Evolutionary conservation across 2,797 vertebrate genomes (phyloP), one percentile per base, ranked within the genome.

Genomic region (Crypturellus tataupa): DNA sequence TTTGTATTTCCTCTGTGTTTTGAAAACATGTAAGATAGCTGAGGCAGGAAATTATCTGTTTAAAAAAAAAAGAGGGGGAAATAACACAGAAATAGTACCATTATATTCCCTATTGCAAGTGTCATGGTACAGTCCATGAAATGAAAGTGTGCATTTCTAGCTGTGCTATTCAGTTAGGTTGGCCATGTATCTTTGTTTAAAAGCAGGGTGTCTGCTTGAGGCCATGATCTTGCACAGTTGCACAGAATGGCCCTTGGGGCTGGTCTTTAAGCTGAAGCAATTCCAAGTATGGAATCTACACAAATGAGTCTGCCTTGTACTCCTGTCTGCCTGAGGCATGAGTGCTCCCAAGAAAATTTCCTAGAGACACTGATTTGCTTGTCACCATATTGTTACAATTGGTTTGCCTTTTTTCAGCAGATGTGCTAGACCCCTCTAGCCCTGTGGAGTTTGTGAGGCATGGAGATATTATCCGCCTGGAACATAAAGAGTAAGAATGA

Each of bases 401-500:
- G 55, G 6, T 80, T 70, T 33, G 3, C 53, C 75, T 93, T 97
- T 56, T 93, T 94, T 94, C 75, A 58, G 59, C 97, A 98, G 97
- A 97, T 97, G 87, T 93, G 59, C 94, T 95, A 98, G 98, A 98
- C 90, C 95, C 97, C 35, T 97, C 97, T 6, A 98, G 94, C 33
- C 95, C 96, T 12, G 98, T 98, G 93, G 98, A 99, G 87, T 98
- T 99, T 87, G 98, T 99, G 90, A 98, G 97, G 59, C 98, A 99
- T 7, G 99, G 99, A 94, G 99, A 99, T 96, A 94, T 99, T 72
- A 97, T 99, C 96, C 98, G 98, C 55, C 96, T 99, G 93, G 99
- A 99, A 96, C 99, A 99, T 96, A 99, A 99, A 98, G 99, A 99
- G 99, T 99, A 98, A 98, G 98, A 73, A 44, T 55, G 42, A 25